Evolutionary conservation across 2,113 vertebrate species (phyloP).

Genomic region (Grantiella picta): DNA sequence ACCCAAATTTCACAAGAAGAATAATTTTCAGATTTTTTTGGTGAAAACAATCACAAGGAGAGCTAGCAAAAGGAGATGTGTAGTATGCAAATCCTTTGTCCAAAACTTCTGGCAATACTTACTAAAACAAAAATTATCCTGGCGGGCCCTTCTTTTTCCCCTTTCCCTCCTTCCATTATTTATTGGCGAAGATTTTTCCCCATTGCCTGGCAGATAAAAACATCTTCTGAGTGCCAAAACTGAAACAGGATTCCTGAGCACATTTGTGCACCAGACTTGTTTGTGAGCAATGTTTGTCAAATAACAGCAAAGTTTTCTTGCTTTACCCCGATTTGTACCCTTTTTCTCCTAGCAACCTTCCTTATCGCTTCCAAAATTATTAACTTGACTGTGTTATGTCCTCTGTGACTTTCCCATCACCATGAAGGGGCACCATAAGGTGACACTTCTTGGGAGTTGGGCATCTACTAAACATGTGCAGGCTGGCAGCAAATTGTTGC

Average conservation of each 20-base stretch:
- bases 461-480: fast-evolving
- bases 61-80: background rate
- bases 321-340: background rate
- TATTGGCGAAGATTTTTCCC: constrained; percentile 8
- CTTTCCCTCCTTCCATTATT: background rate
- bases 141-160: background rate
- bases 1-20: background rate
- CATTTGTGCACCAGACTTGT: constrained; percentile 17
- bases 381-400: background rate
- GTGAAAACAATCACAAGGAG: background rate
- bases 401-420: background rate
- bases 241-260: background rate
- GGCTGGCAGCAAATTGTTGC: background rate
- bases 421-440: background rate
- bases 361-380: background rate
- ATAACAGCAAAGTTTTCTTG: background rate
- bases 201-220: constrained; percentile 1
- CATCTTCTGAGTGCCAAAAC: background rate
- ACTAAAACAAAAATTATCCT: background rate
- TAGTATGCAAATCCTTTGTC: background rate
- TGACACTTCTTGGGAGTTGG: background rate
- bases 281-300: background rate
- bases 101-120: background rate
- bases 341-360: background rate
- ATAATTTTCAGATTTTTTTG: background rate